Base-by-base conservation (phyloP, 2,797 vertebrate species). In the Calcarius lapponicus region DNA sequence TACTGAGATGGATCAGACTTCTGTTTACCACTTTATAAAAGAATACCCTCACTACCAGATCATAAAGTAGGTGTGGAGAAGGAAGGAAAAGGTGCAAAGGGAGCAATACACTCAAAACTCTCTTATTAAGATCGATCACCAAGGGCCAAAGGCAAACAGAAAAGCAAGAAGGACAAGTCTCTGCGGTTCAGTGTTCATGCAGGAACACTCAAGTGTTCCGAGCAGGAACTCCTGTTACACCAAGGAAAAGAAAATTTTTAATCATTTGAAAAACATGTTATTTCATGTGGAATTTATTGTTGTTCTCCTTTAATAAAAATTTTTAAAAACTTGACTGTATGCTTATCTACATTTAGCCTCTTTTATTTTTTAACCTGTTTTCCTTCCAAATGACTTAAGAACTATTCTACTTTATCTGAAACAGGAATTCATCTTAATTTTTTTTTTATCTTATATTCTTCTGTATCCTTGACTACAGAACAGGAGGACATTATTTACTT, bases 71-170 rank as follows among this genome's bases (percentile, higher is more conserved):
- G 11, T 79, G 47, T 1, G 0, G 67, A 79, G 62, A 57, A 79
- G 29, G 61, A 88, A 82, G 20, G 40, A 78, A 65, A 88, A 92
- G 29, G 83, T 83, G 15, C 24, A 72, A 90, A 90, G 42, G 62
- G 86, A 96, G 42, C 42, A 93, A 72, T 64, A 54, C 19, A 62
- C 38, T 92, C 54, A 65, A 90, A 90, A 87, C 28, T 53, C 40
- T 88, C n/a, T 54, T 90, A 92, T 78, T 93, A 75, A 80, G 73
- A 88, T 92, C 0, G 7, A 71, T 80, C 66, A 74, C 58, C 7
- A 31, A 73, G 71, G 64, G 62, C 47, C 79, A 72, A 92, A 93
- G 84, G 47, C 54, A 95, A 90, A 91, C 29, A 81, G 57, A 91
- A 61, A 64, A 47, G 0, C 57, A 74, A 88, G 73, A 38, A 82